Evolutionary conservation across 1,140 invertebrate species (phyloP), one percentile per base, ranked within the genome.

Genomic region (Ridgeia piscesae): DNA sequence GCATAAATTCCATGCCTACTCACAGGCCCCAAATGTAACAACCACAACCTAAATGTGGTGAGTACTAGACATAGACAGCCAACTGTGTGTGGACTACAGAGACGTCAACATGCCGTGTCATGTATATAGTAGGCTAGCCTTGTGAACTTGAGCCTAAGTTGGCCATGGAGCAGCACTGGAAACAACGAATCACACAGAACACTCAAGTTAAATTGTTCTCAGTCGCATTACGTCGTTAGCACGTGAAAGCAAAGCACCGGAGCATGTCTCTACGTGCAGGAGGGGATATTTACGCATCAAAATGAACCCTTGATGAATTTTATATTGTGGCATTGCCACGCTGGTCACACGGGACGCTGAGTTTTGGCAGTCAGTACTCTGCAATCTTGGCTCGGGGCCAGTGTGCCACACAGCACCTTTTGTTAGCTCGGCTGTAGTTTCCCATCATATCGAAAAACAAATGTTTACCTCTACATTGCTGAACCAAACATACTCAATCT

Each of bases 291-390:
- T 77, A 77, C 58, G 27, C 58, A 77, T 77, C 58, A 77, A 21
- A 77, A 77, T 77, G 58, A 77, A 77, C 58, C 58, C 58, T 77
- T 77, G 58, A 77, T 77, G 27, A 77, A 77, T 77, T 77, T 77
- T 77, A 27, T 77, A 77, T 77, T 77, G 58, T 77, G 58, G 27
- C 11, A 77, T 77, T 27, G 27, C 58, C 4, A 31, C 14, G 58
- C 58, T 77, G 58, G 58, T 77, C 58, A 77, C 4, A 17, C 58
- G 27, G 27, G 58, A 77, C 17, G 27, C 58, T 0, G 0, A 0
- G 17, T 77, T 77, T 77, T 77, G 58, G 58, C 58, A 77, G 8
- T 77, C 14, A 31, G 8, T 50, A 21, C 48, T 50, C 48, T 50
- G 58, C 58, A 77, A 21, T 77, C 58, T 77, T 77, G 58, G 58